Base-by-base conservation (phyloP, 1,140 invertebrate genomes). In the Chymomyza costata region DNA sequence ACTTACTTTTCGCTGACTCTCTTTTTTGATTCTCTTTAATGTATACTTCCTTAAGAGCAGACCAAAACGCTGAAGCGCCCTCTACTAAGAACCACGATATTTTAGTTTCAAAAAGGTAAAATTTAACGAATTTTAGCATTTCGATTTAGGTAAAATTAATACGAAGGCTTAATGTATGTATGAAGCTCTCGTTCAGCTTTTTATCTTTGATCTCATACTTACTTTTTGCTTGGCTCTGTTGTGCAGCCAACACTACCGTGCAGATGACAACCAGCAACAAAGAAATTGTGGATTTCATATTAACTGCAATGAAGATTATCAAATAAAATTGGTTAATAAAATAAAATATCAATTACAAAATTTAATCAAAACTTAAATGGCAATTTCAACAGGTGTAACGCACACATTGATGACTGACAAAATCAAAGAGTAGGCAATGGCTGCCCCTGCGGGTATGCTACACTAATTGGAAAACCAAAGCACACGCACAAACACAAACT, bases 191-290 rank as follows among this genome's bases (percentile, higher is more conserved):
- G n/a, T n/a, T n/a, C n/a, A n/a, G n/a, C n/a, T n/a, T n/a, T n/a
- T n/a, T n/a, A n/a, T n/a, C n/a, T n/a, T n/a, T n/a, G n/a, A n/a
- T 21, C 28, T 3, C 30, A 8, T 68, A 84, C 82, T 84, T 58
- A 84, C 82, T 84, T 65, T 84, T 84, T 47, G 82, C 82, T 56
- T 84, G 82, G 49, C 82, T 82, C 55, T 84, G 71, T 68, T 84
- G 76, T 50, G 82, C 82, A 31, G 78, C 82, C 61, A 84, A 65
- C 43, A 84, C 82, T 35, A 84, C 73, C 37, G 82, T 82, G 61
- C 82, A 84, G 54, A 84, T 76, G 49, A 84, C 62, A 53, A 84
- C 63, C 56, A 84, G 70, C 52, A 83, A 64, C 51, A 84, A 65
- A 17, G 82, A 84, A 61, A 84, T 68, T 51, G 82, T 76, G 31